Evolutionary conservation across 2,797 vertebrate species (phyloP).

Genomic region (Rhinichthys osculus): DNA sequence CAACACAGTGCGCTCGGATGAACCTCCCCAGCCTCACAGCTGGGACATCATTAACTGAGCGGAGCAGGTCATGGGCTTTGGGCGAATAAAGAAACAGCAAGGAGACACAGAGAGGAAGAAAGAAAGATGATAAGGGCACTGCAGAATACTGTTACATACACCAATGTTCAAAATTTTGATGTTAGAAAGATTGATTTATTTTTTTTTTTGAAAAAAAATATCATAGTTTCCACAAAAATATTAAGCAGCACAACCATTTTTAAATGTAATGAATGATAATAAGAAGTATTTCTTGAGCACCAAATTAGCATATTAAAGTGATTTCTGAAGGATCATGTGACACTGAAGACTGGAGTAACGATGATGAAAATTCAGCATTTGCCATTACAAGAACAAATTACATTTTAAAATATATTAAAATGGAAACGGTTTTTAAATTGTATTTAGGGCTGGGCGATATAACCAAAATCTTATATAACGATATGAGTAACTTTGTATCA

Average conservation of each 20-base stretch:
- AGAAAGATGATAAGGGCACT: neutral
- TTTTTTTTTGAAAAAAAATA: too few species aligned
- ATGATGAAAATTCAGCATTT: too few species aligned
- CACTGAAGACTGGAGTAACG: too few species aligned
- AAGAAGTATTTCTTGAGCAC: neutral
- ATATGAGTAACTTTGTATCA: too few species aligned
- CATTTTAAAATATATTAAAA: too few species aligned
- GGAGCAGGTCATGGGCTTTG: conserved; percentile 60
- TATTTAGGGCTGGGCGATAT: too few species aligned
- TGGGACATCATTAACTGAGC: conserved; percentile 69
- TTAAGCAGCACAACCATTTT: neutral
- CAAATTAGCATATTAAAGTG: too few species aligned
- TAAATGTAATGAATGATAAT: neutral
- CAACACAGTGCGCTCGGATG: conserved; percentile 66
- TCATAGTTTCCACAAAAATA: neutral
- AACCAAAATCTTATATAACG: too few species aligned
- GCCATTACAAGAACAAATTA: too few species aligned
- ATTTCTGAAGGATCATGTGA: too few species aligned
- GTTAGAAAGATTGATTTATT: neutral
- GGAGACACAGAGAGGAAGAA: neutral
- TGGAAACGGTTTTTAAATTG: too few species aligned
- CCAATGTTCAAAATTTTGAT: neutral
- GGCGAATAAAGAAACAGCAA: conserved; percentile 50
- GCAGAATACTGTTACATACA: too few species aligned
- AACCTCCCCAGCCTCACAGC: conserved; percentile 66